A percentile compares a stretch with the other conserved stretches of the same genome.
Evolutionary conservation across 2,888 invertebrate species (phyloP).

Genomic region (Schizaphis graminum): DNA sequence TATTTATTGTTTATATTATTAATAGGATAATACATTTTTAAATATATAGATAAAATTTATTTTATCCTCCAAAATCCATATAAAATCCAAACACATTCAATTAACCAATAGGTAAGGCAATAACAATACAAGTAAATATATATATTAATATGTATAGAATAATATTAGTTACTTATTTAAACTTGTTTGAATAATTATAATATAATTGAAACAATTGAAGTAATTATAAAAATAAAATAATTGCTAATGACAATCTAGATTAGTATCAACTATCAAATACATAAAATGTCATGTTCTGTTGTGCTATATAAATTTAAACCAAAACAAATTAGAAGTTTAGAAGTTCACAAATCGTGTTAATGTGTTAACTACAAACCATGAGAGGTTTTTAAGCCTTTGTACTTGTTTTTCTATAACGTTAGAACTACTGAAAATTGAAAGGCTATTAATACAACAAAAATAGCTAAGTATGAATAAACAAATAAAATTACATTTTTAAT

Average conservation of each 20-base stretch:
- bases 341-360: neutral
- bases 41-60: neutral
- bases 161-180: neutral
- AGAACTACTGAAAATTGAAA: neutral
- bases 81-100: neutral
- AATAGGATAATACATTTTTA: neutral
- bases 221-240: neutral
- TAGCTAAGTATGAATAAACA: neutral
- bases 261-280: neutral
- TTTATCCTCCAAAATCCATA: neutral
- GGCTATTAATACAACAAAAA: neutral
- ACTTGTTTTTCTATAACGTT: neutral
- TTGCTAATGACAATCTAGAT: neutral
- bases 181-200: neutral
- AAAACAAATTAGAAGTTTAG: neutral
- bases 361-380: neutral
- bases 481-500: neutral
- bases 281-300: neutral
- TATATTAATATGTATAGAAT: neutral
- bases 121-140: neutral
- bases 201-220: neutral
- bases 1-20: neutral
- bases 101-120: too few species aligned
- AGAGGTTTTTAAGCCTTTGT: neutral
- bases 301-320: neutral